phyloP scores from a whole-genome alignment of 2,888 invertebrate species.

The Drosophila differens region DNA sequence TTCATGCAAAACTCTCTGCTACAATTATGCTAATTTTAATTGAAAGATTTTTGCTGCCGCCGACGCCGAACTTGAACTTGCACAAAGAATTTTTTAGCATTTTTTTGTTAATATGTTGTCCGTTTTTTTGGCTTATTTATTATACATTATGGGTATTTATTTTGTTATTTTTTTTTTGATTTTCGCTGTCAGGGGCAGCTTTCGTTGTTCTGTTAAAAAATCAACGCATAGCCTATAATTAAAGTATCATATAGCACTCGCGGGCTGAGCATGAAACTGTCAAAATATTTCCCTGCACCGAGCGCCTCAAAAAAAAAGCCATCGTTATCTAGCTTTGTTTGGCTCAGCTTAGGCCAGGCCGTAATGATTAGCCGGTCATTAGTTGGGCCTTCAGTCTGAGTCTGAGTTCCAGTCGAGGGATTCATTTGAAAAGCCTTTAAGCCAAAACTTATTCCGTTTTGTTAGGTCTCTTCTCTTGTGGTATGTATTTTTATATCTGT shows the following conservation, averaged over 20 bases:
- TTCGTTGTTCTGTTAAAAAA: slow-evolving; percentile 71
- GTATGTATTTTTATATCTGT: slow-evolving; percentile 15
- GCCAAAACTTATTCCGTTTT: slow-evolving; percentile 72
- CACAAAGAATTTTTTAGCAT: slow-evolving; percentile 62
- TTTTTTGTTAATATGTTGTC: slow-evolving; percentile 35
- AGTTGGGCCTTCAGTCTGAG: slow-evolving; percentile 52
- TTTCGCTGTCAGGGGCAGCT: slow-evolving; percentile 37
- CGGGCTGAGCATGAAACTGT: slow-evolving; percentile 78
- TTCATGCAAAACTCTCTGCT: slow-evolving; percentile 76
- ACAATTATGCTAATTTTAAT: slow-evolving; percentile 80
- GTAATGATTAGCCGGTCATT: slow-evolving; percentile 80
- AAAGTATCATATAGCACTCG: slow-evolving; percentile 81
- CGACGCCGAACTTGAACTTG: slow-evolving; percentile 47
- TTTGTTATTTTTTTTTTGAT: slow-evolving; percentile 11
- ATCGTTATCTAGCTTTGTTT: slow-evolving; percentile 72
- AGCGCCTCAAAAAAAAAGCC: slow-evolving; percentile 27
- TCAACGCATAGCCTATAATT: slow-evolving; percentile 70
- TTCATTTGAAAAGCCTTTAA: slow-evolving; percentile 79
- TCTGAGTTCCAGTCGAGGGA: slow-evolving; percentile 54
- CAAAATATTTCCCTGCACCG: slow-evolving; percentile 72
- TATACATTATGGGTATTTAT: slow-evolving; percentile 52
- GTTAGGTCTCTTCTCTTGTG: slow-evolving; percentile 42
- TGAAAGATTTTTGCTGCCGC: slow-evolving; percentile 69
- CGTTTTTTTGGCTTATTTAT: slow-evolving; percentile 70
- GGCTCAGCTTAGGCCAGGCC: slow-evolving; percentile 49